Conservation (phyloP, 2,113 vertebrate genomes). For the Patagioenas fasciata region DNA sequence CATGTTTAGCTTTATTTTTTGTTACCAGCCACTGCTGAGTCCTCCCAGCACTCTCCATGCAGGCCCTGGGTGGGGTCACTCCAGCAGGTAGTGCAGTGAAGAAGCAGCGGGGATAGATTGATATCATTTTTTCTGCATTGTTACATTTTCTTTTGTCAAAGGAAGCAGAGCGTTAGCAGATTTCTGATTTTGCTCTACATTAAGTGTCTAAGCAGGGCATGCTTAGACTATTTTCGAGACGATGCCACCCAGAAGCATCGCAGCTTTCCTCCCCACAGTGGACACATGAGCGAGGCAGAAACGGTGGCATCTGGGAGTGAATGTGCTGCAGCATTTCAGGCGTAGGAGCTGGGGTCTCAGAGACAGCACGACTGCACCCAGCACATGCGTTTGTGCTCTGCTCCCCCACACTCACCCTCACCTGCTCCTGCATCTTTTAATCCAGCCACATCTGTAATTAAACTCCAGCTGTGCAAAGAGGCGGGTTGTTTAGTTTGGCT, state of each 20-base stretch:
- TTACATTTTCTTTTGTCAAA: neutral
- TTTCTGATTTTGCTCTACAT: conserved; percentile 4
- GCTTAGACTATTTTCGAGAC: neutral
- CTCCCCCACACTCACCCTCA: neutral
- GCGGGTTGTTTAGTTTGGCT: neutral
- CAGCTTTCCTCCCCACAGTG: conserved; percentile 10
- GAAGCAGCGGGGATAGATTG: neutral
- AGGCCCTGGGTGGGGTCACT: neutral
- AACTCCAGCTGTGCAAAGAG: conserved; percentile 25
- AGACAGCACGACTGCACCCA: neutral
- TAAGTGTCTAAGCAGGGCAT: conserved; percentile 23
- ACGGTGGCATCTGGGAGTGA: neutral
- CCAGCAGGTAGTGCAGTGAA: neutral
- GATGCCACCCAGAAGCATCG: conserved; percentile 9
- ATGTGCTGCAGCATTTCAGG: neutral
- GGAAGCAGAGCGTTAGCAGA: neutral
- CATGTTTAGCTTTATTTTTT: neutral
- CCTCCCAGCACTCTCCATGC: neutral
- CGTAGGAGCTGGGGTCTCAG: neutral
- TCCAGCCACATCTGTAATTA: neutral
- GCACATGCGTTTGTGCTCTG: neutral
- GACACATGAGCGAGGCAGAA: neutral
- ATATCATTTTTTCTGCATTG: neutral
- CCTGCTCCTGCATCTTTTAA: neutral
- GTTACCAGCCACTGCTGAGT: neutral